Evolutionary conservation across 2,888 invertebrate species (phyloP), one percentile per base, ranked within the genome.

Genomic region (Protodeltote pygarga): DNA sequence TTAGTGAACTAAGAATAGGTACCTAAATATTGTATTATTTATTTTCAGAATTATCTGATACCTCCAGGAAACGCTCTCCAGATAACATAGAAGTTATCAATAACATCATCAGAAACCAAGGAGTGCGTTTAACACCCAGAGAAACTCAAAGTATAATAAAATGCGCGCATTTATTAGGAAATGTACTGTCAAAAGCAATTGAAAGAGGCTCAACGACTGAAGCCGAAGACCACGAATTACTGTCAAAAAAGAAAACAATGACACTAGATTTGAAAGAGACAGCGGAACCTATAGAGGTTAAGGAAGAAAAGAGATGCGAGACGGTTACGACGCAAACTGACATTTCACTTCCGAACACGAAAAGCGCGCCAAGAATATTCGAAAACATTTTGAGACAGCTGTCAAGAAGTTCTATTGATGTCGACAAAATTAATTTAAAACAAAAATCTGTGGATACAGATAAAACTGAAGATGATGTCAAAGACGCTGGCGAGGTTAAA

Each of bases 341-440:
- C 54, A 92, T 92, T 31, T 92, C 92, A 2, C 51, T 91, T 20
- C 92, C 92, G 0, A 92, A 92, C 40, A 92, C 92, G 0, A 87
- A 84, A 65, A 90, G 89, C 57, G 92, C 92, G 66, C 92, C 92
- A n/a, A 83, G 72, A 57, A 92, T 92, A 0, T 92, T 92, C 54
- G 92, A 92, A 61, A 90, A 83, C 17, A 91, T 92, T 61, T 70
- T 92, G 0, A 59, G 87, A 6, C 91, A 92, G 41, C 50, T 92
- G 8, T 92, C 91, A 0, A 83, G 80, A 34, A 88, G 82, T 41
- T 88, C 89, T 0, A 70, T 91, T 1, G 89, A 89, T 6, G 87
- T 83, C 1, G 55, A 54, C 0, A 53, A 68, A 62, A 49, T 52
- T 38, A 33, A 51, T n/a, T n/a, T n/a, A n/a, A n/a, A n/a, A n/a